Evolutionary conservation across 1,140 invertebrate species (phyloP).

Genomic region (Tribolium castaneum): DNA sequence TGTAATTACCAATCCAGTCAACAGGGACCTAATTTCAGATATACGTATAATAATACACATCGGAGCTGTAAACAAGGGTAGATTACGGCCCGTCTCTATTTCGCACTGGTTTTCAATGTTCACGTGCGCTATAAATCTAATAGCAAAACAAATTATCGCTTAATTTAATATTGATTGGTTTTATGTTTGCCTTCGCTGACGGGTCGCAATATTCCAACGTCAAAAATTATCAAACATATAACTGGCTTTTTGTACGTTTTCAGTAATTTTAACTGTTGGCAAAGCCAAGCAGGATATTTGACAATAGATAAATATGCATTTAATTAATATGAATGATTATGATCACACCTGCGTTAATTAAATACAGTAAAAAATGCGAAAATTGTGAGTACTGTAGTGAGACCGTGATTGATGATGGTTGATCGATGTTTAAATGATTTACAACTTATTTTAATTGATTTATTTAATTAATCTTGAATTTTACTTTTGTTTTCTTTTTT

Average conservation of each 20-base stretch:
- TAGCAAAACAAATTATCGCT: conserved; percentile 19
- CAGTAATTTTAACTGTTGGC: no score
- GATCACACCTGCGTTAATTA: no score
- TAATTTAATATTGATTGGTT: conserved; percentile 10
- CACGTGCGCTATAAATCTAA: conserved; percentile 25
- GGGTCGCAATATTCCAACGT: not conserved
- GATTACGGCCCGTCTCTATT: not conserved
- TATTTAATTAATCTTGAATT: no score
- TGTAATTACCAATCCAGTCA: conserved; percentile 56
- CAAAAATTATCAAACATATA: not conserved
- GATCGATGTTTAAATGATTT: no score
- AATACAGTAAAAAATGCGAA: no score
- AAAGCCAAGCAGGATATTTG: no score
- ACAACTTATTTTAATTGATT: no score
- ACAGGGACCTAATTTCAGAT: conserved; percentile 44
- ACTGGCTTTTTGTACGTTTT: not conserved
- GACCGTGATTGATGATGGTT: no score
- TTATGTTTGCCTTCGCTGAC: not conserved
- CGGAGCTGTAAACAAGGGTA: conserved; percentile 35
- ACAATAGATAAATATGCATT: no score
- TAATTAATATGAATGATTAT: no score
- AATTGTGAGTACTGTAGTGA: no score
- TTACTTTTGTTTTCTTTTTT: no score
- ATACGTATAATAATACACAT: conserved; percentile 44
- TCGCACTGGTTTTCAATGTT: conserved; percentile 14